Percentiles rank a stretch among this genome's conserved stretches.
These are phyloP conservation scores for Ophiodon elongatus DNA, from an alignment of 2,113 vertebrate genomes.

Conservation along the genomic window DNA sequence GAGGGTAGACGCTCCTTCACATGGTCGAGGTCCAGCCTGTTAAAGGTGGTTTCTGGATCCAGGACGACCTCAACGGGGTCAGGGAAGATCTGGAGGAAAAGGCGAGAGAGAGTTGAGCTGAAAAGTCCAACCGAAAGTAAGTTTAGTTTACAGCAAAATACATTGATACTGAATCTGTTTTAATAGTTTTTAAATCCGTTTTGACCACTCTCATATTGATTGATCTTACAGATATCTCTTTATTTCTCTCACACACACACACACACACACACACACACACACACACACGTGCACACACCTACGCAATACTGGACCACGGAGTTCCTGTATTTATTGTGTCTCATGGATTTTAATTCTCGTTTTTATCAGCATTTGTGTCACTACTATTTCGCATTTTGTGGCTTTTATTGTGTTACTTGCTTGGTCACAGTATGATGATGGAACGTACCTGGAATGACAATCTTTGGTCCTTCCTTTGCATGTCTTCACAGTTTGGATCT, in stretches of 20 bases:
- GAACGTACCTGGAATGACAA: slow-evolving; percentile 79
- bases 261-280: neutral
- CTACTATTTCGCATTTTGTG: neutral
- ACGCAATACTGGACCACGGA: slow-evolving; percentile 1
- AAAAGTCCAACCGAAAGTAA: neutral
- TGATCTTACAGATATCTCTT: neutral
- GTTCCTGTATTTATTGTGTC: slow-evolving; percentile 20
- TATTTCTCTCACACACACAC: neutral
- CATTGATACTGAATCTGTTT: neutral
- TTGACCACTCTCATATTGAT: neutral
- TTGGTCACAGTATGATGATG: neutral
- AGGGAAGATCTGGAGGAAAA: slow-evolving; percentile 83
- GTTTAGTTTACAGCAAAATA: neutral
- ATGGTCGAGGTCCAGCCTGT: slow-evolving; percentile 59
- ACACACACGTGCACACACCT: neutral
- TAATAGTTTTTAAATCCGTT: neutral
- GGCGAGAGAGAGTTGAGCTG: neutral
- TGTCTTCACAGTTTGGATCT: slow-evolving; percentile 68
- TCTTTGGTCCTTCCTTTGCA: slow-evolving; percentile 72
- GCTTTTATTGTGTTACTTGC: neutral
- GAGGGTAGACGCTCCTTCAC: slow-evolving; percentile 86
- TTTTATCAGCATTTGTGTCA: slow-evolving; percentile 13
- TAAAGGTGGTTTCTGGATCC: slow-evolving; percentile 60
- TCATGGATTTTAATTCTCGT: neutral
- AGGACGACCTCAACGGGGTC: slow-evolving; percentile 81